These are phyloP conservation scores for Ferrisia virgata DNA, from an alignment of 2,888 invertebrate genomes.

Conservation along the genomic window DNA sequence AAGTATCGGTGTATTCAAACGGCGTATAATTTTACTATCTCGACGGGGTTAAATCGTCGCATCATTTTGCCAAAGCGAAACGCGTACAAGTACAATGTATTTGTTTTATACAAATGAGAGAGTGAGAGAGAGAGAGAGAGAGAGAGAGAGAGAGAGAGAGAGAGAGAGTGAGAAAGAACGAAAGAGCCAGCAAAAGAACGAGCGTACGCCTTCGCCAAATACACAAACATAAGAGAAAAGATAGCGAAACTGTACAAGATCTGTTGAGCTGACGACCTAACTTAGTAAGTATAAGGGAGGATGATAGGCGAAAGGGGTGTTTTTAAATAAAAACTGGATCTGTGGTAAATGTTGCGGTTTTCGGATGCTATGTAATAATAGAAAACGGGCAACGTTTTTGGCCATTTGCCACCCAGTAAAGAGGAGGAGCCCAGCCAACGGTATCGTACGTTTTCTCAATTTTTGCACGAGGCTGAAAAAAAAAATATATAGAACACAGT, in stretches of 20 bases:
- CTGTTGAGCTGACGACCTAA: constrained; percentile 9
- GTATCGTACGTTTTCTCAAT: neutral
- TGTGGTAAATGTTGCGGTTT: constrained; percentile 42
- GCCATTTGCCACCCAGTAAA: constrained; percentile 30
- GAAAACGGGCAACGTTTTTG: constrained; percentile 37
- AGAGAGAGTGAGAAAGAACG: neutral
- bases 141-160: neutral
- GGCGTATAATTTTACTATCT: neutral
- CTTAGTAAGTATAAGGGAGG: neutral
- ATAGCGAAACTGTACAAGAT: neutral
- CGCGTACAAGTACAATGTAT: neutral
- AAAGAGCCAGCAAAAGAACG: neutral
- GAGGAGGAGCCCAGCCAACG: constrained; percentile 10
- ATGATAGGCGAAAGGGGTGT: neutral
- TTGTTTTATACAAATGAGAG: constrained; percentile 5
- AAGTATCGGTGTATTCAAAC: neutral
- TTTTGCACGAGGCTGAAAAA: neutral
- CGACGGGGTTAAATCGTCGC: neutral
- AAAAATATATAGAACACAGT: neutral
- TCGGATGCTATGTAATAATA: constrained; percentile 38
- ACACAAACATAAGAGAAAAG: neutral
- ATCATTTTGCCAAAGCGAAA: neutral
- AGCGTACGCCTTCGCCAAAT: neutral
- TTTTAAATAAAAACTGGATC: constrained; percentile 26
- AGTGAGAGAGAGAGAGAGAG: neutral